Conservation (phyloP, 2,888 invertebrate genomes). For the Hemicrepidius hirtus region DNA sequence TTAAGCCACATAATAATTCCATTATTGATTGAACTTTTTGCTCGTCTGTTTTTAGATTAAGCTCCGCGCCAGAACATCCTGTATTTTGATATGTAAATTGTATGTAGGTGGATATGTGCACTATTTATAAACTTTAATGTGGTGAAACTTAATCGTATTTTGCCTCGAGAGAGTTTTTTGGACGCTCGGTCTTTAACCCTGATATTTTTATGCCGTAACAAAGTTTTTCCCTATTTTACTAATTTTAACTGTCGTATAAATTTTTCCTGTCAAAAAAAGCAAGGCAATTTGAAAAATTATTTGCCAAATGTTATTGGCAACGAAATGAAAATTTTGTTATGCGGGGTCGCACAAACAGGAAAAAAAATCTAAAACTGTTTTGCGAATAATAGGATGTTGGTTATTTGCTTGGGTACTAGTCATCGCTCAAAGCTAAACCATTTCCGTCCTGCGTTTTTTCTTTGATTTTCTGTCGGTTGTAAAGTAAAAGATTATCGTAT, state of each 20-base stretch:
- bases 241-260: background rate
- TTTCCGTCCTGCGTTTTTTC: background rate
- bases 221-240: slow-evolving; percentile 7
- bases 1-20: background rate
- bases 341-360: slow-evolving; percentile 10
- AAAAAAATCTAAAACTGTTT: slow-evolving; percentile 2
- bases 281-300: slow-evolving; percentile 3
- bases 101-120: slow-evolving; percentile 17
- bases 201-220: slow-evolving; percentile 3
- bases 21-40: background rate
- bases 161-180: background rate
- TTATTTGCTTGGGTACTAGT: background rate
- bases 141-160: slow-evolving; percentile 5
- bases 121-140: slow-evolving; percentile 22
- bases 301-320: slow-evolving; percentile 19
- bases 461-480: background rate
- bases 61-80: slow-evolving; percentile 3
- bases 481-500: slow-evolving; percentile 6
- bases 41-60: slow-evolving; percentile 16
- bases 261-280: background rate
- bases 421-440: background rate
- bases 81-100: slow-evolving; percentile 25
- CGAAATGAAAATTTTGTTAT: background rate
- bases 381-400: background rate
- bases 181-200: slow-evolving; percentile 24